Conservation (phyloP, 2,113 vertebrate species). For the Picathartes gymnocephalus region DNA sequence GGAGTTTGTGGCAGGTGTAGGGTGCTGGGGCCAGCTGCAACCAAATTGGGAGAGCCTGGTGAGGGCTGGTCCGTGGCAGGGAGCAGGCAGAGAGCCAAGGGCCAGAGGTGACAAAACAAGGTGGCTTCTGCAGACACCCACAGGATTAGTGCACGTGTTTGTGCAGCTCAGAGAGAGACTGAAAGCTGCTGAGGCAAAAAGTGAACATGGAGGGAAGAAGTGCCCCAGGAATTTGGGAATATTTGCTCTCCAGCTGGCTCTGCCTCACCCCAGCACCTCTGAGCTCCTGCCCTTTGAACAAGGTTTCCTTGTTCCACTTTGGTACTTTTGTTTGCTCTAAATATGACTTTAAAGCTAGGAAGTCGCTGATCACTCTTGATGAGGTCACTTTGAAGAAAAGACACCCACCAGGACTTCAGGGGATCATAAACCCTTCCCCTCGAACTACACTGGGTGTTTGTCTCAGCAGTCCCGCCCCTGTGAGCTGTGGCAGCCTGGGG, state of each 20-base stretch:
- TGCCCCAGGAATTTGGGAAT: not conserved
- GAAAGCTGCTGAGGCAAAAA: not conserved
- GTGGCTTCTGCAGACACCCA: not conserved
- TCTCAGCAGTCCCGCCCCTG: no score
- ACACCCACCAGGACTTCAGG: not conserved
- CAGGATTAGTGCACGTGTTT: rapidly evolving
- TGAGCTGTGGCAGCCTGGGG: not conserved
- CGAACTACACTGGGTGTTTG: rapidly evolving
- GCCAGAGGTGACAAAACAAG: not conserved
- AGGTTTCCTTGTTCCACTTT: not conserved
- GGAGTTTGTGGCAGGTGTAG: not conserved
- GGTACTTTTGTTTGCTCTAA: not conserved
- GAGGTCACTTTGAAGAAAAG: not conserved
- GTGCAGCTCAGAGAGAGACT: not conserved
- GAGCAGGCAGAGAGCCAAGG: not conserved
- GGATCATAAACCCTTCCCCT: not conserved
- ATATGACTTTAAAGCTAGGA: not conserved
- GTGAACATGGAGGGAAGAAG: not conserved
- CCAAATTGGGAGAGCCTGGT: not conserved
- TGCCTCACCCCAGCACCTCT: not conserved
- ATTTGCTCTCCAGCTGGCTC: not conserved
- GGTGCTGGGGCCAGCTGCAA: not conserved
- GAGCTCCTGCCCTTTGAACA: not conserved
- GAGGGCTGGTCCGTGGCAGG: no score
- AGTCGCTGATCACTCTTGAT: rapidly evolving